Conservation (phyloP, 2,888 invertebrate species). For the Ormia ochracea region DNA sequence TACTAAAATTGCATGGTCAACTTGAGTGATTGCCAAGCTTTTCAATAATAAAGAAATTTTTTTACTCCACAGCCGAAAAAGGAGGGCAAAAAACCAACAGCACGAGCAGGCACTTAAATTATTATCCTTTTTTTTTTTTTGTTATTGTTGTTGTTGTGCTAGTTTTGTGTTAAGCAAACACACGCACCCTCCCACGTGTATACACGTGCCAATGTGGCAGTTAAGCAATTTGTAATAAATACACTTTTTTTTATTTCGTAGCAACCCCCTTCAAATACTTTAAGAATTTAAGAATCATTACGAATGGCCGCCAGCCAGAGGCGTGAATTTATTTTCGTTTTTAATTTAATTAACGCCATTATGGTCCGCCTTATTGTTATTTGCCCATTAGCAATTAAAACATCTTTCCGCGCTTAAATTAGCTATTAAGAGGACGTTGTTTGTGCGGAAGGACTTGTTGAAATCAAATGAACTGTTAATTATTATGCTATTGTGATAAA, state of each 20-base stretch:
- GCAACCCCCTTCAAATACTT: neutral
- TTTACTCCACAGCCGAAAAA: neutral
- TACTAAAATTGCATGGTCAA: conserved; percentile 2
- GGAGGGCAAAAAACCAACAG: neutral
- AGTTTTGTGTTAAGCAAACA: neutral
- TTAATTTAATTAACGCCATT: conserved; percentile 54
- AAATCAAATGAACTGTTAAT: conserved; percentile 27
- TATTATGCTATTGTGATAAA: conserved; percentile 4
- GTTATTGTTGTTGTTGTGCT: conserved; percentile 18
- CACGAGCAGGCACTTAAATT: conserved; percentile 39
- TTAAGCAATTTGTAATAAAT: conserved; percentile 20
- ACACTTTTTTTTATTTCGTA: neutral
- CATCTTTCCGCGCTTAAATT: neutral
- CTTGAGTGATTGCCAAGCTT: conserved; percentile 57
- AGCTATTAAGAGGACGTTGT: too few species aligned
- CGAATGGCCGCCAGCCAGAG: conserved; percentile 59
- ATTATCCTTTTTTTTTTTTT: neutral
- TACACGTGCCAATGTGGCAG: neutral
- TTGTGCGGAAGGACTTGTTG: conserved; percentile 11
- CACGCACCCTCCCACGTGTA: neutral
- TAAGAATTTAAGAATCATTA: conserved; percentile 3
- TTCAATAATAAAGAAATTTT: conserved; percentile 48
- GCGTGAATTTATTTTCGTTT: conserved; percentile 39
- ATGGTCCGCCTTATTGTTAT: conserved; percentile 26
- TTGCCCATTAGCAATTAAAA: conserved; percentile 29